Conservation (phyloP, 2,797 vertebrate genomes). For the Alfaro cultratus region DNA sequence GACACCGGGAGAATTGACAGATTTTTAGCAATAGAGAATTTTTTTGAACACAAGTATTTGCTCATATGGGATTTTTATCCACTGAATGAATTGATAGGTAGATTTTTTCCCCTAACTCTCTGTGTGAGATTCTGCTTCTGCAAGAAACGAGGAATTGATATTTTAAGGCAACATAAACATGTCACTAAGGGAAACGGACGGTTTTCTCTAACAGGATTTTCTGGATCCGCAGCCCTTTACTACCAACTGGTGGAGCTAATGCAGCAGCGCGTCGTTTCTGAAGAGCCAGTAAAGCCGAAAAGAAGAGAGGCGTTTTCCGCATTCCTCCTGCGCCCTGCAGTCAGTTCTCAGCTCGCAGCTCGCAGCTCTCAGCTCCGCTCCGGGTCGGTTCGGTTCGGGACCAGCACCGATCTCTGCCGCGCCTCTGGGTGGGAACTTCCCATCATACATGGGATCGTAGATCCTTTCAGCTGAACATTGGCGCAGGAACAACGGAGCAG, state of each 20-base stretch:
- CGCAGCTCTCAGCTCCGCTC: neutral
- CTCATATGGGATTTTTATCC: neutral
- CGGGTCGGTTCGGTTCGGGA: neutral
- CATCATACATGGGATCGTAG: neutral
- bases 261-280: neutral
- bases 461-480: neutral
- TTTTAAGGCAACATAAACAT: neutral
- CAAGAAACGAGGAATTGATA: neutral
- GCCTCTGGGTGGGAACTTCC: neutral
- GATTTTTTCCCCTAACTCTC: neutral
- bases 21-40: neutral
- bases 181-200: neutral
- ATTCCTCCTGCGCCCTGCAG: neutral
- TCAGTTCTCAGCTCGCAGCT: neutral
- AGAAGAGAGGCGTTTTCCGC: neutral
- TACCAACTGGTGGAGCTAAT: constrained; percentile 7
- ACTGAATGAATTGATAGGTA: neutral
- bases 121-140: neutral
- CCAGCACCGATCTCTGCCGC: neutral
- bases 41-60: neutral
- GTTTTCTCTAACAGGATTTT: neutral
- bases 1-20: neutral
- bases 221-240: neutral
- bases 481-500: neutral
- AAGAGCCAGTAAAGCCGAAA: neutral